Evolutionary conservation across 2,888 invertebrate species (phyloP), one percentile per base, ranked within the genome.

Genomic region (Pharmacophagus antenor): DNA sequence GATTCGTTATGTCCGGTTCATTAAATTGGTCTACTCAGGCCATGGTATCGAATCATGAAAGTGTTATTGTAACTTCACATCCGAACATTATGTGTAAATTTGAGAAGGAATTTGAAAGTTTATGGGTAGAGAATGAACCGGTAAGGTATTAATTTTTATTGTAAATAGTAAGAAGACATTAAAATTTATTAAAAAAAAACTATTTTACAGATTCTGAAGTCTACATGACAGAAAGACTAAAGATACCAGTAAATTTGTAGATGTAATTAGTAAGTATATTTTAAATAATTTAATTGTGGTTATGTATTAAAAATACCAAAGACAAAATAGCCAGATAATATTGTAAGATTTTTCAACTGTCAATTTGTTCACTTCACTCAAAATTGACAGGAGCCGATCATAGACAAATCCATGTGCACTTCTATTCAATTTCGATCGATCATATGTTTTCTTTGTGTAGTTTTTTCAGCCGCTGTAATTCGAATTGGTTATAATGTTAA

Each of bases 21-120:
- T 91, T 95, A 62, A 96, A 96, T 78, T 95, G 95, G 95, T 95
- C 95, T 1, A 90, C 92, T 63, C 92, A 93, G 68, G 95, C 94
- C 1, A 92, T 95, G 76, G 91, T 92, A 62, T 93, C 94, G 15
- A 95, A 95, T 77, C 92, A 92, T 71, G 95, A 96, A 76, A 94
- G 94, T 74, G 85, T 95, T 7, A 77, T 95, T 18, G 91, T 95
- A 46, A 94, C 94, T 10, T 93, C 93, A 62, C 85, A 93, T 62
- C 67, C 71, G 1, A 77, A 84, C 6, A 80, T 94, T 51, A 92
- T 95, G 0, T 67, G 74, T 27, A 85, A 90, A 56, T 95, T 92
- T 72, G 77, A 85, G 50, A 76, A 81, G 23, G 93, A 94, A 72
- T 95, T 95, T 74, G 91, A 93, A 63, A 89, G 85, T 67, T 79